Percentiles rank a stretch among this genome's conserved stretches.
phyloP scores from a whole-genome alignment of 2,113 vertebrate genomes.

The Pyxicephalus adspersus region DNA sequence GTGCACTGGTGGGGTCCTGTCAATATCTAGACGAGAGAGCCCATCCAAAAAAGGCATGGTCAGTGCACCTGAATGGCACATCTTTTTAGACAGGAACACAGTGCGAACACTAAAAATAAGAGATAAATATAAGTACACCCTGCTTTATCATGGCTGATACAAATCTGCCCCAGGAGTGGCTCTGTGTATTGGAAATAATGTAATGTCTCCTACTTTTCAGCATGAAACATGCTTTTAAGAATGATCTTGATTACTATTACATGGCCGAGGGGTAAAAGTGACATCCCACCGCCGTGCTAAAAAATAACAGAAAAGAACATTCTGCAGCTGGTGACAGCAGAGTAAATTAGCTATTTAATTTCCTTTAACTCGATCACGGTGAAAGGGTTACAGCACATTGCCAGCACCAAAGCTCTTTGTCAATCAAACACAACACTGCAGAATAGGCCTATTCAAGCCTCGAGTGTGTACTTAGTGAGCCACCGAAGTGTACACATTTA shows the following conservation, averaged over 20 bases:
- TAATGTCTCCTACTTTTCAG: not conserved
- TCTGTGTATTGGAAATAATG: no score
- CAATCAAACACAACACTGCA: constrained; percentile 48
- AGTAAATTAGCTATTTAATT: constrained; percentile 48
- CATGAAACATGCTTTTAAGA: not conserved
- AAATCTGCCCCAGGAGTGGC: no score
- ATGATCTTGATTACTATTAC: not conserved
- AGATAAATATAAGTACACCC: no score
- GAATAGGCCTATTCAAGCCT: constrained; percentile 54
- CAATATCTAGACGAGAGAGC: no score
- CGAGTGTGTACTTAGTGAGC: constrained; percentile 53
- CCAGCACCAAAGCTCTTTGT: constrained; percentile 42
- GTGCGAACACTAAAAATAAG: no score
- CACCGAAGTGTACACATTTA: constrained; percentile 51
- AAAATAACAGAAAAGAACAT: constrained; percentile 2
- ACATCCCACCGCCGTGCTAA: not conserved
- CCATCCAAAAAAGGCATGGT: no score
- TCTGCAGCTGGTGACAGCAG: constrained; percentile 34
- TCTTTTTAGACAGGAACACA: no score
- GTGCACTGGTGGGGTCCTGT: no score
- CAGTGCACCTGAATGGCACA: no score
- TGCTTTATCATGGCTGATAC: no score
- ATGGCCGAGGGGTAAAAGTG: constrained; percentile 8
- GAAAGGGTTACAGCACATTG: constrained; percentile 48
- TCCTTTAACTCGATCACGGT: constrained; percentile 21